Evolutionary conservation across 2,888 invertebrate species (phyloP).

Genomic region (Drosophila mulleri): DNA sequence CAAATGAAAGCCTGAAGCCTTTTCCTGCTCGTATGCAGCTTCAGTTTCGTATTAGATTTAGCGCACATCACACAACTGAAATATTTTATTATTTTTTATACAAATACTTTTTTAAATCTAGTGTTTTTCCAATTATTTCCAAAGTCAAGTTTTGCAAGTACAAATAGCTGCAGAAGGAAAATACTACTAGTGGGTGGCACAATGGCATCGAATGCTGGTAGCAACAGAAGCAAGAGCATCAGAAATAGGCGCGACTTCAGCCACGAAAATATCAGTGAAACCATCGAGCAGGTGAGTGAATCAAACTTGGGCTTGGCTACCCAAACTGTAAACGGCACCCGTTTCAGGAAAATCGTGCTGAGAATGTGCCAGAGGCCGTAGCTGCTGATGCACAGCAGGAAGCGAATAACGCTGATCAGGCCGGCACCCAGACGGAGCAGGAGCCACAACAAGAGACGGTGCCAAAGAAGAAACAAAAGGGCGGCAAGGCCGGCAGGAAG

Average conservation of each 20-base stretch:
- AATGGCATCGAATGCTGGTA: not conserved
- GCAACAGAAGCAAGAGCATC: not conserved
- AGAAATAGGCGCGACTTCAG: too few species aligned
- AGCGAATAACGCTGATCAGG: too few species aligned
- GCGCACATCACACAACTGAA: not conserved
- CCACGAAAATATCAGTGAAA: not conserved
- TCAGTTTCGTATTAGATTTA: not conserved
- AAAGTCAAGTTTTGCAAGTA: not conserved
- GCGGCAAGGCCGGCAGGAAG: not conserved
- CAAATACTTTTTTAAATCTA: not conserved
- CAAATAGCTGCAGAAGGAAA: not conserved
- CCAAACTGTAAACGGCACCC: too few species aligned
- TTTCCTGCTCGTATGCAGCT: fast-evolving
- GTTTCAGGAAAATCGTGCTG: too few species aligned
- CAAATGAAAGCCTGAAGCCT: not conserved
- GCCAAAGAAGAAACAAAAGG: too few species aligned
- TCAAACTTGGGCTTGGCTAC: too few species aligned
- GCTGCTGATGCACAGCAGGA: too few species aligned
- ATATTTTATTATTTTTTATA: not conserved
- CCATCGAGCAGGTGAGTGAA: not conserved
- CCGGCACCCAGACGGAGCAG: too few species aligned
- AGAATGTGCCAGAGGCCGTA: too few species aligned
- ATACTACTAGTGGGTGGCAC: not conserved
- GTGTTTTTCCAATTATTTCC: not conserved
- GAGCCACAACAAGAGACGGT: not conserved